phyloP scores from a whole-genome alignment of 2,113 vertebrate genomes.

The Dascyllus trimaculatus region DNA sequence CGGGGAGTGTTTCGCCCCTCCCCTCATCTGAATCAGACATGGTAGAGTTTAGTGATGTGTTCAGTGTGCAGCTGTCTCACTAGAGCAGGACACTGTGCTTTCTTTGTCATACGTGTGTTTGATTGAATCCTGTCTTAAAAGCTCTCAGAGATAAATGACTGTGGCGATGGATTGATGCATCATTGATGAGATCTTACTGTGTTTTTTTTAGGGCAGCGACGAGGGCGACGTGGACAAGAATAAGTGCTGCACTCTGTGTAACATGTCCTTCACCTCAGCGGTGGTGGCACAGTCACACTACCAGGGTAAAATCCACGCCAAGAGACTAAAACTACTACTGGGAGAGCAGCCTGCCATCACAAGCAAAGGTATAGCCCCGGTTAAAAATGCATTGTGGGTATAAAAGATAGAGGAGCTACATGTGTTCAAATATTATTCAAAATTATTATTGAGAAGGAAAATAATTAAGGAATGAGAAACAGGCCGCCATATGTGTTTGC shows the following conservation, averaged over 20 bases:
- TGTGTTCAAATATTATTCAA: neutral
- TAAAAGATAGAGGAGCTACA: constrained; percentile 17
- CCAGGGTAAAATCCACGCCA: constrained; percentile 97
- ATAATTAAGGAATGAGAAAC: constrained; percentile 14
- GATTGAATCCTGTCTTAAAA: constrained; percentile 18
- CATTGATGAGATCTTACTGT: neutral
- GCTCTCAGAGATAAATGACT: neutral
- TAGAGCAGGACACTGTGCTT: neutral
- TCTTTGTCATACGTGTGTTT: constrained; percentile 1
- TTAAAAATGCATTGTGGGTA: constrained; percentile 24
- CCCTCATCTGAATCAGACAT: constrained; percentile 13
- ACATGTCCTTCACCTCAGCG: constrained; percentile 97
- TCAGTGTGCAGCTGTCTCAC: constrained; percentile 31
- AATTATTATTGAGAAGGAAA: constrained; percentile 31
- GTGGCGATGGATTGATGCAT: neutral
- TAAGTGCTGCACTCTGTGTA: constrained; percentile 96
- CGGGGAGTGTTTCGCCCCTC: neutral
- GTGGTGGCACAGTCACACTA: constrained; percentile 97
- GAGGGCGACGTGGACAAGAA: constrained; percentile 95
- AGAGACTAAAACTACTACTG: constrained; percentile 95
- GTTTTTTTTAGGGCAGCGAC: constrained; percentile 86
- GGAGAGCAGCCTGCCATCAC: constrained; percentile 91
- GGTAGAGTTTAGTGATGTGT: constrained; percentile 43
- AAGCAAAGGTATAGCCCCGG: constrained; percentile 87
- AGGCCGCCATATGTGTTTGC: neutral